These are phyloP conservation scores for Aselliscus stoliczkanus DNA, from an alignment of 2,797 vertebrate genomes.

Conservation along the genomic window DNA sequence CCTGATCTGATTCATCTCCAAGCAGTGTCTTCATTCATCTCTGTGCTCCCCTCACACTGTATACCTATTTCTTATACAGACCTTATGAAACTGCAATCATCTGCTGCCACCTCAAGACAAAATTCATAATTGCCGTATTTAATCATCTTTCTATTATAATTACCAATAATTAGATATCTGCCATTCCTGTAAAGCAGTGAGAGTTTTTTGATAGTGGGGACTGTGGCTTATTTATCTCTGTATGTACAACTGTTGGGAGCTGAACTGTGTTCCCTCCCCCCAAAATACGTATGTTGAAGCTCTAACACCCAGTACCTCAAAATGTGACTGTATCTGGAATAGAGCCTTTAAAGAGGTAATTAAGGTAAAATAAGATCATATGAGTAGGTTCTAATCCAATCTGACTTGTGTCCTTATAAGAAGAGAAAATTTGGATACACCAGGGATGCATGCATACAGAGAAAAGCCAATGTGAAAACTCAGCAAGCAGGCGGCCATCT, in stretches of 20 bases:
- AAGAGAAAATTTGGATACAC: neutral
- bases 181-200: neutral
- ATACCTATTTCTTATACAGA: neutral
- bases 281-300: neutral
- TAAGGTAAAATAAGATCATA: neutral
- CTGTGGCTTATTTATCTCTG: neutral
- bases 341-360: slow-evolving; percentile 19
- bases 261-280: neutral
- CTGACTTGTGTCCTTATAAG: neutral
- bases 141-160: neutral
- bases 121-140: neutral
- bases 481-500: neutral
- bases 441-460: neutral
- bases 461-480: neutral
- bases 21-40: neutral
- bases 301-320: neutral
- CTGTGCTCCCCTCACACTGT: neutral
- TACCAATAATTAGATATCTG: neutral
- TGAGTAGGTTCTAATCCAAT: neutral
- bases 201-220: neutral
- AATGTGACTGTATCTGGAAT: neutral
- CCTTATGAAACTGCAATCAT: neutral
- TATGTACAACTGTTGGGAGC: neutral
- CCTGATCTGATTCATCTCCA: neutral
- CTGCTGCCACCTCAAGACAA: slow-evolving; percentile 32